phyloP scores from a whole-genome alignment of 37 sponge, comb jelly and placozoan genomes.

The Corticium candelabrum region DNA sequence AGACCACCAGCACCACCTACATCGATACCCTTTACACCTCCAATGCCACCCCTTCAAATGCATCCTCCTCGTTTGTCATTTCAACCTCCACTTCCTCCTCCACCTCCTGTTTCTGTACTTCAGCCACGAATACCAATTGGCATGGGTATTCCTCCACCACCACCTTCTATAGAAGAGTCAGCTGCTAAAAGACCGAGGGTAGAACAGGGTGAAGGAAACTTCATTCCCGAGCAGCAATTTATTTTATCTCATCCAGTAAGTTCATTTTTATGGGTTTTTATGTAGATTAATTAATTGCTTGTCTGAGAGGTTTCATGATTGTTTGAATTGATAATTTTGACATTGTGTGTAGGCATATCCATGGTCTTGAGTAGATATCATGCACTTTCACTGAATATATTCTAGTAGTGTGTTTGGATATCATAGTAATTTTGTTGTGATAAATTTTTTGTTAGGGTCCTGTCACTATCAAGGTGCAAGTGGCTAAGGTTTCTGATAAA shows the following conservation, averaged over 20 bases:
- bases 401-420: no score
- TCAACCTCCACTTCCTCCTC: conserved; percentile 17
- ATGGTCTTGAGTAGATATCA: no score
- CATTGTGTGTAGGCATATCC: no score
- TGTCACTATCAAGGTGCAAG: conserved; percentile 65
- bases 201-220: conserved; percentile 31
- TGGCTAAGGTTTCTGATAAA: conserved; percentile 60
- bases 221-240: conserved; percentile 62
- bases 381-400: no score
- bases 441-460: conserved; percentile 54
- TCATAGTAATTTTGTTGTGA: background rate
- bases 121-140: conserved; percentile 9
- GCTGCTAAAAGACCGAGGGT: conserved; percentile 29
- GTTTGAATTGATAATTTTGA: no score
- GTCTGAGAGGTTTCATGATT: background rate
- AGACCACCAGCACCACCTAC: no score
- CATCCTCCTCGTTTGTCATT: no score
- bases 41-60: no score
- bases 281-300: background rate
- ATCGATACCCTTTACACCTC: no score
- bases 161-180: conserved; percentile 25
- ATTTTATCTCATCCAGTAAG: conserved; percentile 60
- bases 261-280: background rate
- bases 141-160: background rate
- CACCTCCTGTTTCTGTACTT: conserved; percentile 15